Percentiles rank a stretch among this genome's conserved stretches.
phyloP scores from a whole-genome alignment of 2,888 invertebrate genomes.

The Linyphia triangularis region DNA sequence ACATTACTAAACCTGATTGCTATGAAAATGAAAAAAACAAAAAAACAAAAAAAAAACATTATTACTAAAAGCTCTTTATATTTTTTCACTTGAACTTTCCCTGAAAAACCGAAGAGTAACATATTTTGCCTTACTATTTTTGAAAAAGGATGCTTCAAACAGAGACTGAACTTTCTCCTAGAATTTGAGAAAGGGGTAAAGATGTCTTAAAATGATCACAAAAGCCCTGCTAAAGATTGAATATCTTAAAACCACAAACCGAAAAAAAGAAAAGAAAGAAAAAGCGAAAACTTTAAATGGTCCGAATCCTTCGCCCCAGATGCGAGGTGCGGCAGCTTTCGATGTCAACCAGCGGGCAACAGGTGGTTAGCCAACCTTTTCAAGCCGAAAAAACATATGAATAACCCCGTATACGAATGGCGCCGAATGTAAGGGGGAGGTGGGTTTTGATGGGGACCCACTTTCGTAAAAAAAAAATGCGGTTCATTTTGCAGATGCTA shows the following conservation, averaged over 20 bases:
- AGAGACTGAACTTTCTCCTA: too few relatives aligned
- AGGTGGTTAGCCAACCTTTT: conserved; percentile 63
- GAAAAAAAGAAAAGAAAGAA: background rate
- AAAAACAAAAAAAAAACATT: too few relatives aligned
- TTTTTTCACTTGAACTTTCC: too few relatives aligned
- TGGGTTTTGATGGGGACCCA: background rate
- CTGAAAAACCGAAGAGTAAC: too few relatives aligned
- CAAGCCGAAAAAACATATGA: background rate
- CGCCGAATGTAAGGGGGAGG: background rate
- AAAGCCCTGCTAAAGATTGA: too few relatives aligned
- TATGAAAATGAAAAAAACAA: too few relatives aligned
- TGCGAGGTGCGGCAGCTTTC: conserved; percentile 9
- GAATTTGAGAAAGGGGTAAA: too few relatives aligned
- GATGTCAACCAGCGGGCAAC: background rate
- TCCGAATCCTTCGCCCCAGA: conserved; percentile 15
- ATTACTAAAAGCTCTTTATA: too few relatives aligned
- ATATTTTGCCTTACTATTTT: too few relatives aligned
- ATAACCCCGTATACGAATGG: background rate
- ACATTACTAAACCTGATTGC: too few relatives aligned
- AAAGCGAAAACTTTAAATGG: background rate
- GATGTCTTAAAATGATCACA: too few relatives aligned
- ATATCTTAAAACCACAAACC: background rate
- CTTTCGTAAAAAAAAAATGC: background rate
- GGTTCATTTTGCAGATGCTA: background rate
- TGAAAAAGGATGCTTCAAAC: too few relatives aligned